Base-by-base conservation (phyloP, 2,888 invertebrate species). In the Tubulanus polymorphus region DNA sequence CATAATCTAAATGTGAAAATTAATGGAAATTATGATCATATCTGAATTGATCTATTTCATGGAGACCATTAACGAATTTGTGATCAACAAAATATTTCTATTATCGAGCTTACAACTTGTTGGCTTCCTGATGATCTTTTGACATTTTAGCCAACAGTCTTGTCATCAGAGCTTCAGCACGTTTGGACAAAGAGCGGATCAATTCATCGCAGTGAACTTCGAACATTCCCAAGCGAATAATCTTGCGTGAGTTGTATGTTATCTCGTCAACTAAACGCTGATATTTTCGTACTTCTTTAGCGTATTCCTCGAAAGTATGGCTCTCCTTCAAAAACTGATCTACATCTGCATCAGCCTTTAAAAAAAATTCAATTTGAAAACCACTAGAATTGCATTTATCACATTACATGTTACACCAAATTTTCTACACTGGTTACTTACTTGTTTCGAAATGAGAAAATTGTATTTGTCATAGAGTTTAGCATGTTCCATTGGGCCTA, bases 191-290 rank as follows among this genome's bases (percentile, higher is more conserved):
- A 0, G 87, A 83, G 18, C 83, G 83, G 47, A 94, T 88, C 29
- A 94, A 81, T 53, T 89, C 88, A 48, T 84, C 85, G 54, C 93
- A 85, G 76, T 91, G 87, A 75, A 94, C 87, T 71, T 90, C 88
- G 74, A 90, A 95, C 81, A 93, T 85, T 8, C 91, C 92, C 71
- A 90, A 86, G 20, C 87, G 85, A 20, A 89, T 84, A 0, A 88
- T 87, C 73, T 78, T 78, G 52, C 68, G 61, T 1, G 72, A 71
- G 59, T 72, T 73, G 68, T 77, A 79, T 20, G 71, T 75, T 55
- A 84, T 82, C 53, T 81, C 83, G 69, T 82, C 82, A 65, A 69
- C 81, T 63, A 81, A 70, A 23, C 73, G 67, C 59, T 81, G 76
- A 66, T 81, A 83, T 54, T 80, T 78, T 51, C 76, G 69, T 2